Percentiles rank a stretch among this genome's conserved stretches.
These are phyloP conservation scores for Megaceryle torquata DNA, from an alignment of 2,113 vertebrate species.

Conservation along the genomic window DNA sequence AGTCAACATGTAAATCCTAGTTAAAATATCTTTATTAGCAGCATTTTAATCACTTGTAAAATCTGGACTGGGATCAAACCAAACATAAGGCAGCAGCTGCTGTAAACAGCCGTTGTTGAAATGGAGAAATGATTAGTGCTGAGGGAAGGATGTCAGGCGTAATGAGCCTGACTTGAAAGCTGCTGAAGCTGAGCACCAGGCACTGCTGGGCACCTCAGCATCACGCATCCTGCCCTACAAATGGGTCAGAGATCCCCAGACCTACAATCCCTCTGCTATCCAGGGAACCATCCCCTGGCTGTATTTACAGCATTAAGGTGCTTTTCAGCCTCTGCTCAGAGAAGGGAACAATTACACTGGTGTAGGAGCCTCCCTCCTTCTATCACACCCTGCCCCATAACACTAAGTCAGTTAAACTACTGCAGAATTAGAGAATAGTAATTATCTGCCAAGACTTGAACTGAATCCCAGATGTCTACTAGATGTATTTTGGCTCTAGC, in stretches of 20 bases:
- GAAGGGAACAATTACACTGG: accelerated
- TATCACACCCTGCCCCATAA: accelerated
- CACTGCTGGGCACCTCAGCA: background rate
- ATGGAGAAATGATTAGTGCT: constrained; percentile 51
- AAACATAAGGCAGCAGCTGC: constrained; percentile 66
- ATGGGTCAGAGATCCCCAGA: accelerated
- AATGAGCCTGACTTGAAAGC: constrained; percentile 8
- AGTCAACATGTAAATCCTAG: constrained; percentile 49
- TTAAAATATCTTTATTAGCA: constrained; percentile 68
- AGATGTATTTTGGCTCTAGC: background rate
- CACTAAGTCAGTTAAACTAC: background rate
- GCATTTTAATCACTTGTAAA: constrained; percentile 67
- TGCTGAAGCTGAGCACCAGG: background rate
- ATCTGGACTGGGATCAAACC: constrained; percentile 54
- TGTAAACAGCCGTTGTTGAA: constrained; percentile 63
- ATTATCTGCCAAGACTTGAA: background rate
- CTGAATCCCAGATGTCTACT: background rate
- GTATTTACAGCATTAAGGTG: accelerated
- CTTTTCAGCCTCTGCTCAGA: background rate
- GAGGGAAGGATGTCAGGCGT: constrained; percentile 31
- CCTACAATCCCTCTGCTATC: accelerated
- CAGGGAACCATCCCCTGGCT: background rate
- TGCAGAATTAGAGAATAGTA: background rate
- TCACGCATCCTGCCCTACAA: accelerated
- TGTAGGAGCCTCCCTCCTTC: background rate